Base-by-base conservation (phyloP, 2,113 vertebrate species). In the Potamarius usumacintae region DNA sequence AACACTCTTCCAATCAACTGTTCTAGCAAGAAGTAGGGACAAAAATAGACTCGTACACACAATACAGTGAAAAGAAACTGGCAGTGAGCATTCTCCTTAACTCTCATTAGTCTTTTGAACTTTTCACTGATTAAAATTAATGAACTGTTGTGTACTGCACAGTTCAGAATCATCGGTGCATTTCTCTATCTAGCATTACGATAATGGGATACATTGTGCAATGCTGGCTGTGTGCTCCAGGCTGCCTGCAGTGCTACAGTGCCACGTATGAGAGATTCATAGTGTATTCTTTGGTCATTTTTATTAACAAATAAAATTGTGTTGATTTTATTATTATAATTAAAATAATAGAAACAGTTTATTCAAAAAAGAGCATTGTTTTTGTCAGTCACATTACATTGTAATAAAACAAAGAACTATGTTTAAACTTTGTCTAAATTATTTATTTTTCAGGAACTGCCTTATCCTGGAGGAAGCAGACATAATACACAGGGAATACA, bases 71-170 rank as follows among this genome's bases (percentile, higher is more conserved):
- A 63, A 8, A 50, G 55, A 53, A 80, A 58, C 85, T 72, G 22
- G 22, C 58, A 60, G 63, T 88, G 62, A 85, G 30, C 17, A 53
- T 27, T 85, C 83, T 83, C 15, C 53, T 30, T 20, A 42, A 17
- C 58, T 71, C 79, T 79, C 69, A 58, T 85, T 71, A 84, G 50
- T 83, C 69, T 58, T 69, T 82, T 62, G 78, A 52, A 77, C 81
- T 83, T 88, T 82, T 71, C 30, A 60, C 63, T 27, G 30, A 69
- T 78, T 83, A 55, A 18, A 72, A 87, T 72, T 69, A 82, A 88
- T 83, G 60, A 85, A 78, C 55, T 69, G 82, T 71, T 69, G 76
- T 77, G 52, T 79, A 72, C 69, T 74, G 74, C n/a, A 71, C 83
- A 88, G 79, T 65, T 72, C 53, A 77, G 48, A 74, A 82, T 76